phyloP scores from a whole-genome alignment of 2,797 vertebrate species.

The Eulemur rubriventer region DNA sequence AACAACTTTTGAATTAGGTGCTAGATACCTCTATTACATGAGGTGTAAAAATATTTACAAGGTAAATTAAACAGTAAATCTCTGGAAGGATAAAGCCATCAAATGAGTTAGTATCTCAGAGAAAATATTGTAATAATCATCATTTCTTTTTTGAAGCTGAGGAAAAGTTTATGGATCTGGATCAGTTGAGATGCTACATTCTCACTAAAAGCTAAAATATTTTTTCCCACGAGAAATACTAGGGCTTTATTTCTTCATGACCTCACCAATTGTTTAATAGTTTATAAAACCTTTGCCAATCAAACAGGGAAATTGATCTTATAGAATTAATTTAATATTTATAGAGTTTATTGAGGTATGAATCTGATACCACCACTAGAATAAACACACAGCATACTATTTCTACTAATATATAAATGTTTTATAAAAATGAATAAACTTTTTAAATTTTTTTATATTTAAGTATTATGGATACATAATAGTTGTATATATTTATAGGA shows the following conservation, averaged over 20 bases:
- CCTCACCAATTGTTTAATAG: background rate
- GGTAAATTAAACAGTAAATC: background rate
- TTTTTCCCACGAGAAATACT: background rate
- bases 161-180: background rate
- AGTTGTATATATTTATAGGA: too few relatives aligned
- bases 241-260: background rate
- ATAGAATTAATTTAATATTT: background rate
- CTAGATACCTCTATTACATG: background rate
- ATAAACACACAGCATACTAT: background rate
- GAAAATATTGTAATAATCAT: background rate
- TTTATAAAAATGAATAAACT: background rate
- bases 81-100: background rate
- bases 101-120: background rate
- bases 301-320: background rate
- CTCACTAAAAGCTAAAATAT: background rate
- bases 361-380: background rate
- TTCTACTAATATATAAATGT: background rate
- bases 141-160: background rate
- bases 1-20: background rate
- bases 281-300: background rate
- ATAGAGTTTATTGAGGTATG: background rate
- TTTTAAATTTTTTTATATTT: background rate
- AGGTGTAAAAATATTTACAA: background rate
- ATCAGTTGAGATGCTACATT: background rate
- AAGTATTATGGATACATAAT: too few relatives aligned